Percentiles rank a stretch among this genome's conserved stretches.
phyloP scores from a whole-genome alignment of 2,888 invertebrate genomes.

The Caenorhabditis japonica region DNA sequence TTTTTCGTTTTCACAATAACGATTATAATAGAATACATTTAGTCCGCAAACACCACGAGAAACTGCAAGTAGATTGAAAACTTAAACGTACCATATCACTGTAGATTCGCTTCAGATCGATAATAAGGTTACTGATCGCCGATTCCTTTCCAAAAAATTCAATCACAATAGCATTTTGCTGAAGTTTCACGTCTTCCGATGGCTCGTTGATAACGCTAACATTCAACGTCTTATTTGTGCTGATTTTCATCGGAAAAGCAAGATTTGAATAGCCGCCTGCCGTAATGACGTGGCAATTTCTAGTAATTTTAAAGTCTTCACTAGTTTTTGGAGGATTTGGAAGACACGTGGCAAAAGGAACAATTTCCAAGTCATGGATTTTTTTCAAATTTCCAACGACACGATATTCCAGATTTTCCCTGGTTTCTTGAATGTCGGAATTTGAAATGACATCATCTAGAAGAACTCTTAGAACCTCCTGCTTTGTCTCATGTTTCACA shows the following conservation, averaged over 20 bases:
- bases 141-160: conserved; percentile 2
- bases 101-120: conserved; percentile 10
- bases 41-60: too few species aligned
- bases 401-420: neutral
- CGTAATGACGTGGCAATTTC: conserved; percentile 11
- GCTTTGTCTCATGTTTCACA: conserved; percentile 3
- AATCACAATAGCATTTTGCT: conserved; percentile 9
- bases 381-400: neutral
- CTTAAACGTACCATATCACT: conserved; percentile 26
- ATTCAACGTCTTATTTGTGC: conserved; percentile 1
- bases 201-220: neutral
- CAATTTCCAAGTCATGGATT: neutral
- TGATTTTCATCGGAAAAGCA: neutral
- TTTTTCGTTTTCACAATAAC: too few species aligned
- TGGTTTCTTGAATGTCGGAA: neutral
- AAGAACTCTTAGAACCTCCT: conserved; percentile 16
- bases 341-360: too few species aligned
- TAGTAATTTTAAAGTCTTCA: neutral
- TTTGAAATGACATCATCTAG: neutral
- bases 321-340: neutral
- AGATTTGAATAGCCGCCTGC: neutral
- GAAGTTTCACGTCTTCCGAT: neutral
- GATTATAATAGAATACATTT: too few species aligned
- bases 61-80: too few species aligned
- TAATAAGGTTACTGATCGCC: conserved; percentile 2